A percentile compares a stretch with the other conserved stretches of the same genome.
These are phyloP conservation scores for Oasisia sp. DNA, from an alignment of 2,888 invertebrate genomes.

Conservation along the genomic window DNA sequence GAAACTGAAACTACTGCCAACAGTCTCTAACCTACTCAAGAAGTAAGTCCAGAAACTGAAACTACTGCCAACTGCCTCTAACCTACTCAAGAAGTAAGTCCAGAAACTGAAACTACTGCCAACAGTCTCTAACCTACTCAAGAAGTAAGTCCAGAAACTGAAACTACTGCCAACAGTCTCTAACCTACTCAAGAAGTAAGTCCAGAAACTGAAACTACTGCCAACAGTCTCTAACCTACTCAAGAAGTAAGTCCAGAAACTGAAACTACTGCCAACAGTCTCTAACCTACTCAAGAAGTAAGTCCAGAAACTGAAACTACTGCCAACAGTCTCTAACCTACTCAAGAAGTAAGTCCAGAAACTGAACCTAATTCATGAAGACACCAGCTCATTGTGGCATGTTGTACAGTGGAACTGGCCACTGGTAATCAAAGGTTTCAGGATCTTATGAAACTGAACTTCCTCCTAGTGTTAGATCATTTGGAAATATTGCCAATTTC, in stretches of 20 bases:
- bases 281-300: slow-evolving; percentile 93
- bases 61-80: slow-evolving; percentile 75
- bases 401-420: no score
- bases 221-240: slow-evolving; percentile 89
- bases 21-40: slow-evolving; percentile 88
- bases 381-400: no score
- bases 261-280: slow-evolving; percentile 78
- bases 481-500: no score
- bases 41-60: slow-evolving; percentile 72
- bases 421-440: no score
- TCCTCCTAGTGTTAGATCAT: no score
- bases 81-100: slow-evolving; percentile 88
- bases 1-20: slow-evolving; percentile 61
- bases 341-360: slow-evolving; percentile 80
- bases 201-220: slow-evolving; percentile 68
- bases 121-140: slow-evolving; percentile 88
- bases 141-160: slow-evolving; percentile 74
- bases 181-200: slow-evolving; percentile 90
- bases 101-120: slow-evolving; percentile 71
- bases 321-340: slow-evolving; percentile 80
- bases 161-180: slow-evolving; percentile 81
- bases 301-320: slow-evolving; percentile 37
- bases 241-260: slow-evolving; percentile 76
- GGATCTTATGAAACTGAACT: no score
- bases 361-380: no score